Evolutionary conservation across 2,888 invertebrate species (phyloP), one percentile per base, ranked within the genome.

Genomic region (Plutella xylostella): DNA sequence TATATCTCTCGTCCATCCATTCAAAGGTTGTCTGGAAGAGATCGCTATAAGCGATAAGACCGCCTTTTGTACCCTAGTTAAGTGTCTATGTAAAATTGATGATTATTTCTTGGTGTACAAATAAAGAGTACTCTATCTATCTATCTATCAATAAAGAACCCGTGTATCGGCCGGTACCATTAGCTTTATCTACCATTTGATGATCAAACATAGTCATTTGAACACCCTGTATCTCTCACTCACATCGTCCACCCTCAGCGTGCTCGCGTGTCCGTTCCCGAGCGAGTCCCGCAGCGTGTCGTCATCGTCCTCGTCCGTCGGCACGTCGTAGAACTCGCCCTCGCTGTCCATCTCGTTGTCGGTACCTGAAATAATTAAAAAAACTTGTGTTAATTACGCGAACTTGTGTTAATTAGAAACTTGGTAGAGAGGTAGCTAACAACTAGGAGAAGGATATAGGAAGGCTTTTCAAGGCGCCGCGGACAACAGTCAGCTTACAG

Each of bases 251-350:
- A 49, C 31, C n/a, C 12, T 34, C 2, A 15, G 21, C 14, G 17
- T 19, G 15, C 33, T 12, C 0, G 48, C 51, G 39, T 67, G 65
- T 17, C 75, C 77, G 38, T 76, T 74, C 11, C 48, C 53, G 4
- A 63, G 28, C 0, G 63, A 50, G 43, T 75, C 77, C 12, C 68
- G 54, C 1, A 75, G 53, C 0, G 79, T 77, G 47, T 78, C 76
- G 3, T 80, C 79, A 4, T 35, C 40, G 0, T 78, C 79, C 0
- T 74, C 72, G 28, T 84, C 85, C 0, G 83, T 76, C 22, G 74
- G 69, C 1, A 84, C 76, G 33, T 85, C 85, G 51, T 78, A 85
- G 55, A 82, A 85, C 59, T 85, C 85, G n/a, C n/a, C n/a, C 18
- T 85, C 85, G 33, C 80, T 83, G 56, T 83, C 83, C 65, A 79